phyloP scores from a whole-genome alignment of 2,888 invertebrate genomes.

The Diabrotica balteata region DNA sequence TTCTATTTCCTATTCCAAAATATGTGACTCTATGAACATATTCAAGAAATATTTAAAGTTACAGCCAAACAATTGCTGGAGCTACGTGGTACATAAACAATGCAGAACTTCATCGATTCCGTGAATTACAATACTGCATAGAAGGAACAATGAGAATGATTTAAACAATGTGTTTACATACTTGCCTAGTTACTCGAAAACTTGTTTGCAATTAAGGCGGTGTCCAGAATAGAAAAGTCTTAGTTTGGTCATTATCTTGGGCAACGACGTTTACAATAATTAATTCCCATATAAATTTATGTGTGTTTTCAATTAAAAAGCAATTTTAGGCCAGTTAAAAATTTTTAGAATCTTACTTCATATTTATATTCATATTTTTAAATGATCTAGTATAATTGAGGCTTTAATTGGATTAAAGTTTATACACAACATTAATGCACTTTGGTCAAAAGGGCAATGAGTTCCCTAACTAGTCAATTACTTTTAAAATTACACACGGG shows the following conservation, averaged over 20 bases:
- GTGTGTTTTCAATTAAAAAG: constrained; percentile 12
- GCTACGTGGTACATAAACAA: neutral
- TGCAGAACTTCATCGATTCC: neutral
- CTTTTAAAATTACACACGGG: too few species aligned
- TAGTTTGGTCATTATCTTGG: constrained; percentile 23
- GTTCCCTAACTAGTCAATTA: too few species aligned
- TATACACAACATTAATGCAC: too few species aligned
- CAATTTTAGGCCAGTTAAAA: neutral
- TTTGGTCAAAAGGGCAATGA: too few species aligned
- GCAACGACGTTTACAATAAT: constrained; percentile 12
- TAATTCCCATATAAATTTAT: constrained; percentile 19
- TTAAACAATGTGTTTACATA: constrained; percentile 6
- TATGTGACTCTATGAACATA: too few species aligned
- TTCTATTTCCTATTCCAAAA: too few species aligned
- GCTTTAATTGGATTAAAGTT: too few species aligned
- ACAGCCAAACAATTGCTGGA: too few species aligned
- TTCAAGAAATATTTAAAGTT: too few species aligned
- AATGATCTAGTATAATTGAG: too few species aligned
- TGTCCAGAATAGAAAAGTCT: constrained; percentile 19
- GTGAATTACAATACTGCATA: neutral
- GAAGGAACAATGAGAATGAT: constrained; percentile 3
- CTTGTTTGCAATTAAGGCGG: constrained; percentile 18
- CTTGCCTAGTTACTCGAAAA: constrained; percentile 13
- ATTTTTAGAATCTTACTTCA: too few species aligned
- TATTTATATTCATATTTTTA: too few species aligned